Evolutionary conservation across 1,140 invertebrate species (phyloP).

Genomic region (Anastrepha obliqua): DNA sequence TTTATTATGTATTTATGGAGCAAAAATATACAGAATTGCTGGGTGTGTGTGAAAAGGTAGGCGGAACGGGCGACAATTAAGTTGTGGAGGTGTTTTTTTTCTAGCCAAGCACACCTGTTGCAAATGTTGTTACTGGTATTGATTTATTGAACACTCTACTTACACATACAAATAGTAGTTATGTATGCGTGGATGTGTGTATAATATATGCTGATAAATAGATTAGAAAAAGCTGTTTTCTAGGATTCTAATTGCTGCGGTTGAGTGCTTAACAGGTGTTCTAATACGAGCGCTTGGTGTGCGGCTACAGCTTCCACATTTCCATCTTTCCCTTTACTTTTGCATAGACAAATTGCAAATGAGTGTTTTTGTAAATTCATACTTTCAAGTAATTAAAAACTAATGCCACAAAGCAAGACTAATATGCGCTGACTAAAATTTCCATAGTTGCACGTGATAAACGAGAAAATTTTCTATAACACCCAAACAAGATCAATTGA

Average conservation of each 20-base stretch:
- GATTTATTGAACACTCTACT: not conserved
- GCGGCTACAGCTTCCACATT: not conserved
- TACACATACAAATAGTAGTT: too few relatives aligned
- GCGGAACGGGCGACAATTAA: not conserved
- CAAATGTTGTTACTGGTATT: not conserved
- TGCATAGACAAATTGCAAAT: not conserved
- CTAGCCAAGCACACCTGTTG: slow-evolving; percentile 18
- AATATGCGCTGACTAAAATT: not conserved
- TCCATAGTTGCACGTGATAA: slow-evolving; percentile 3
- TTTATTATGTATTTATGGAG: not conserved
- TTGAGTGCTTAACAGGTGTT: not conserved
- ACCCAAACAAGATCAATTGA: not conserved
- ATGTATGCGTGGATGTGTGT: not conserved
- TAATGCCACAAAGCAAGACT: not conserved
- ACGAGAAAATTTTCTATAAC: not conserved
- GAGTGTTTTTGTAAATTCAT: not conserved
- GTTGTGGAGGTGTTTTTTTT: not conserved
- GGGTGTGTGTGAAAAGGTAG: not conserved
- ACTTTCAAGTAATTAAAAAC: slow-evolving; percentile 8
- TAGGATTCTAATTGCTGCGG: slow-evolving; percentile 2
- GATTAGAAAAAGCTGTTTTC: slow-evolving; percentile 39
- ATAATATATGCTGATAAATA: not conserved
- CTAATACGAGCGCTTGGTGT: not conserved
- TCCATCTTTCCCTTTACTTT: not conserved
- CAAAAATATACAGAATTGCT: too few relatives aligned